These are phyloP conservation scores for Cebus imitator DNA, from an alignment of 2,113 vertebrate species.

Conservation along the genomic window DNA sequence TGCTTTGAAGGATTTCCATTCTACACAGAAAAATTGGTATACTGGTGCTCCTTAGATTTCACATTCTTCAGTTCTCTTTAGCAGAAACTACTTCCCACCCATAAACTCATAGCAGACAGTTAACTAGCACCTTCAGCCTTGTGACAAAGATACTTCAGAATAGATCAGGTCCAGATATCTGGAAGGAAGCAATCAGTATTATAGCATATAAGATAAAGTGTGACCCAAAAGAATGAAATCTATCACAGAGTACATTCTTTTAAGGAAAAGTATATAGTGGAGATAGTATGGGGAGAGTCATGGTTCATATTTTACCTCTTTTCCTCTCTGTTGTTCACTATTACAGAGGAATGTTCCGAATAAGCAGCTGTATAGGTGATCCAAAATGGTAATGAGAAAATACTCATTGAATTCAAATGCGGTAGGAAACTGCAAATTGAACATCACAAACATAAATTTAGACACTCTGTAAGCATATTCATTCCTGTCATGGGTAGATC, in stretches of 20 bases:
- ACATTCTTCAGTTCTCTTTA: not conserved
- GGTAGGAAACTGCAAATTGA: slow-evolving; percentile 92
- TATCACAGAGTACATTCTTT: not conserved
- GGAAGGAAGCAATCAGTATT: not conserved
- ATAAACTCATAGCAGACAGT: not conserved
- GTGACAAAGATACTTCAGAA: not conserved
- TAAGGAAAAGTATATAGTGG: not conserved
- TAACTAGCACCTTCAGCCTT: not conserved
- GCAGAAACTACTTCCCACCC: not conserved
- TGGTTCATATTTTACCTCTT: slow-evolving; percentile 88
- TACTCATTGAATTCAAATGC: slow-evolving; percentile 98
- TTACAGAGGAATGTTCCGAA: slow-evolving; percentile 98
- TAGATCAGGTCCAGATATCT: not conserved
- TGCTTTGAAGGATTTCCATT: slow-evolving; percentile 9
- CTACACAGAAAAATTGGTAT: not conserved
- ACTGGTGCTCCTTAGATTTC: not conserved
- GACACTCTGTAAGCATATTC: not conserved
- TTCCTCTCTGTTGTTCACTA: slow-evolving; percentile 94
- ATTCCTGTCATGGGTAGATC: not conserved
- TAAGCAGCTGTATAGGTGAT: slow-evolving; percentile 97
- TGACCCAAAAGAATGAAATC: not conserved
- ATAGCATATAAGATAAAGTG: not conserved
- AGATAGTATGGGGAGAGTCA: not conserved
- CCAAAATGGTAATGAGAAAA: slow-evolving; percentile 96
- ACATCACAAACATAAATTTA: slow-evolving; percentile 35